phyloP scores from a whole-genome alignment of 2,113 vertebrate species.

The Cromileptes altivelis region DNA sequence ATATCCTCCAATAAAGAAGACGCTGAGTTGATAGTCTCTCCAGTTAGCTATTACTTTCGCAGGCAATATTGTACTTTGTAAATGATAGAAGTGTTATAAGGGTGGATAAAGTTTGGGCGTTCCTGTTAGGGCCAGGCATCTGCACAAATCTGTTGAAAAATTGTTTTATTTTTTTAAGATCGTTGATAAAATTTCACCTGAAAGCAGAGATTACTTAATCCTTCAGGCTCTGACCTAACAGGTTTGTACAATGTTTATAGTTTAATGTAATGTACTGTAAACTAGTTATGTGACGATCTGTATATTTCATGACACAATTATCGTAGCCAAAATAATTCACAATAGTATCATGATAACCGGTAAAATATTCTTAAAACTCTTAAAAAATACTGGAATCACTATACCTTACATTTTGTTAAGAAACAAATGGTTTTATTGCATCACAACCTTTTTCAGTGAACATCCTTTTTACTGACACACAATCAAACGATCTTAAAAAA shows the following conservation, averaged over 20 bases:
- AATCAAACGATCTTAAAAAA: too few relatives aligned
- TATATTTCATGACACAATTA: too few relatives aligned
- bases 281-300: background rate
- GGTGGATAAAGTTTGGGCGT: background rate
- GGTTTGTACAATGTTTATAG: background rate
- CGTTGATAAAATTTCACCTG: background rate
- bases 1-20: background rate
- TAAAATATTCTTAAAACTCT: too few relatives aligned
- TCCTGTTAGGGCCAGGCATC: too few relatives aligned
- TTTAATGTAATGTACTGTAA: slow-evolving; percentile 3
- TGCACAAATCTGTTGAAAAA: background rate
- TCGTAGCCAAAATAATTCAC: too few relatives aligned
- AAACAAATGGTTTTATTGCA: too few relatives aligned
- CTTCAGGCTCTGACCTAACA: background rate
- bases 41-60: background rate
- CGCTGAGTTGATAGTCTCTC: background rate
- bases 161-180: background rate
- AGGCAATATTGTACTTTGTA: background rate
- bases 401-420: too few relatives aligned
- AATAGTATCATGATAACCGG: too few relatives aligned
- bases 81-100: background rate
- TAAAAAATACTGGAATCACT: too few relatives aligned
- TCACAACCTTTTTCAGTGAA: too few relatives aligned
- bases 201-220: slow-evolving; percentile 1
- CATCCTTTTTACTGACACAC: too few relatives aligned